Percentiles rank a stretch among this genome's conserved stretches.
phyloP scores from a whole-genome alignment of 23 tunicate genomes.

The Styela plicata region DNA sequence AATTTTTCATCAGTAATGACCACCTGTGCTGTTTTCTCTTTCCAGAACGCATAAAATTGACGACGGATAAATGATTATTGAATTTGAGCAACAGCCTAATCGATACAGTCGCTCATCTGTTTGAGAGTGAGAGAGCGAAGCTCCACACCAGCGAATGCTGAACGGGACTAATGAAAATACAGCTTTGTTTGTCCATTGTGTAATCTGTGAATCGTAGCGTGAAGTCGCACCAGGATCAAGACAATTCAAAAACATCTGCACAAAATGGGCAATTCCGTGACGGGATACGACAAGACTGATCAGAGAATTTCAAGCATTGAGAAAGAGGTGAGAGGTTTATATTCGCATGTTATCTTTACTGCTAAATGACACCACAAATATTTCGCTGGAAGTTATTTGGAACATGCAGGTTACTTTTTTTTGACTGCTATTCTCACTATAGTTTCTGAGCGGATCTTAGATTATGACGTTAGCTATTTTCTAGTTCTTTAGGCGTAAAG shows the following conservation, averaged over 20 bases:
- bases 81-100: slow-evolving; percentile 5
- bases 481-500: too few species aligned
- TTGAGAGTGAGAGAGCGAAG: not conserved
- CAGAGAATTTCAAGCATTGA: slow-evolving; percentile 70
- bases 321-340: slow-evolving; percentile 50
- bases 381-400: too few species aligned
- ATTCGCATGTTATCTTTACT: too few species aligned
- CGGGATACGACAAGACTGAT: slow-evolving; percentile 33
- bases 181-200: not conserved
- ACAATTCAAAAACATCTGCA: not conserved
- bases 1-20: slow-evolving; percentile 10
- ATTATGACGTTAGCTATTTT: too few species aligned
- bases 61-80: not conserved
- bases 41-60: not conserved
- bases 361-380: too few species aligned
- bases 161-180: not conserved
- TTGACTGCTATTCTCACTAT: too few species aligned
- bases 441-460: too few species aligned
- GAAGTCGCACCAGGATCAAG: slow-evolving; percentile 17
- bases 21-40: slow-evolving; percentile 7
- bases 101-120: not conserved
- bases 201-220: not conserved
- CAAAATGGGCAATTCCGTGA: slow-evolving; percentile 57
- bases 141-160: not conserved
- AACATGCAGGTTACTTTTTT: too few species aligned